Evolutionary conservation across 2,888 invertebrate genomes (phyloP).

Genomic region (Papilio elwesi): DNA sequence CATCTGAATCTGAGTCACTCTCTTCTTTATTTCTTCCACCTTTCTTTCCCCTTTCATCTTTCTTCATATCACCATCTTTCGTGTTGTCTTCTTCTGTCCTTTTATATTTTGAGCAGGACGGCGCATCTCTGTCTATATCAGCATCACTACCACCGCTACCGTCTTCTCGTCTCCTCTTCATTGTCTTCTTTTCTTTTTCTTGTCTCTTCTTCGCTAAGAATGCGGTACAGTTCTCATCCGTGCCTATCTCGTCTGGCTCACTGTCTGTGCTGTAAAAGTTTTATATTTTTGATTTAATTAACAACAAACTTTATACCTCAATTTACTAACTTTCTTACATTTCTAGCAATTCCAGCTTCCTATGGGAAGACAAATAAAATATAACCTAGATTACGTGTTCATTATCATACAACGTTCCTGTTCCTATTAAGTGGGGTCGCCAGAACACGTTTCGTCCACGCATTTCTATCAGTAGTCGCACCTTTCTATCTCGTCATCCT

Average conservation of each 20-base stretch:
- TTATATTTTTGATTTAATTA: neutral
- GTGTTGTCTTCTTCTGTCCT: neutral
- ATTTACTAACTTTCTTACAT: no score
- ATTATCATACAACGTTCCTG: neutral
- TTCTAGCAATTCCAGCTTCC: neutral
- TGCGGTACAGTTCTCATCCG: neutral
- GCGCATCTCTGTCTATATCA: neutral
- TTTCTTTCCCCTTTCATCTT: neutral
- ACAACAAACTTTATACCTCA: no score
- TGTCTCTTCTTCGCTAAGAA: neutral
- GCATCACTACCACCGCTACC: slow-evolving; percentile 1
- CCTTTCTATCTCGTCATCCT: no score
- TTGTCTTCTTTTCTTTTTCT: neutral
- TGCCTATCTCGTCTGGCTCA: slow-evolving; percentile 11
- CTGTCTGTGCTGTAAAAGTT: neutral
- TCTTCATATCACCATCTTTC: slow-evolving; percentile 1
- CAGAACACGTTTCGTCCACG: neutral
- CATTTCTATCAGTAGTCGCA: no score
- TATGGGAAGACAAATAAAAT: neutral
- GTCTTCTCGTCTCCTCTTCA: slow-evolving; percentile 19
- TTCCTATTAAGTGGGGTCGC: neutral
- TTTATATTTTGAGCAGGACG: slow-evolving; percentile 23
- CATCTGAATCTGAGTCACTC: slow-evolving; percentile 18
- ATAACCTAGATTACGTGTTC: no score
- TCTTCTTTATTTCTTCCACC: no score